Percentiles rank a stretch among this genome's conserved stretches.
Conservation (phyloP, 2,888 invertebrate genomes). For the Hydrotaea cyrtoneurina region DNA sequence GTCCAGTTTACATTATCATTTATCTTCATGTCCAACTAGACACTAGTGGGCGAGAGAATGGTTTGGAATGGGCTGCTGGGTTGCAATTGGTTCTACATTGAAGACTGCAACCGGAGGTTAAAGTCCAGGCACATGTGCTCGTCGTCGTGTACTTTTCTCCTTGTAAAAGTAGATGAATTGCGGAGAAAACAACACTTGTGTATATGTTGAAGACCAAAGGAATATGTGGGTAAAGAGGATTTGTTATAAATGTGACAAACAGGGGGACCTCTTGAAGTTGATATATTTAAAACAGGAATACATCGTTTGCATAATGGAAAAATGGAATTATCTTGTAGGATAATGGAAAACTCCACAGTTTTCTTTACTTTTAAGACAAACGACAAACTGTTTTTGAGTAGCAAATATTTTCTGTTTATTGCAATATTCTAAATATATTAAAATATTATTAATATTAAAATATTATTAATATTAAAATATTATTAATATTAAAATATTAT, state of each 20-base stretch:
- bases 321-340: too few relatives aligned
- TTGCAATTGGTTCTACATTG: background rate
- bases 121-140: background rate
- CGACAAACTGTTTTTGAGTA: too few relatives aligned
- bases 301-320: too few relatives aligned
- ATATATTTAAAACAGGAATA: too few relatives aligned
- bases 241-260: background rate
- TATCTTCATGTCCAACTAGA: constrained; percentile 55
- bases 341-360: too few relatives aligned
- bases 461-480: too few relatives aligned
- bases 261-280: background rate
- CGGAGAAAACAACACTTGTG: background rate
- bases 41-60: background rate
- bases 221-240: background rate
- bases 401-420: too few relatives aligned
- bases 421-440: too few relatives aligned
- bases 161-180: background rate
- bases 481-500: too few relatives aligned
- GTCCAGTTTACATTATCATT: constrained; percentile 57
- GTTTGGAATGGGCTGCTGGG: background rate
- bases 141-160: background rate
- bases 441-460: too few relatives aligned
- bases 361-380: too few relatives aligned
- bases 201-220: background rate
- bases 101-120: background rate